Evolutionary conservation across 1,140 invertebrate species (phyloP).

Genomic region (Gyrodactylus salaris): DNA sequence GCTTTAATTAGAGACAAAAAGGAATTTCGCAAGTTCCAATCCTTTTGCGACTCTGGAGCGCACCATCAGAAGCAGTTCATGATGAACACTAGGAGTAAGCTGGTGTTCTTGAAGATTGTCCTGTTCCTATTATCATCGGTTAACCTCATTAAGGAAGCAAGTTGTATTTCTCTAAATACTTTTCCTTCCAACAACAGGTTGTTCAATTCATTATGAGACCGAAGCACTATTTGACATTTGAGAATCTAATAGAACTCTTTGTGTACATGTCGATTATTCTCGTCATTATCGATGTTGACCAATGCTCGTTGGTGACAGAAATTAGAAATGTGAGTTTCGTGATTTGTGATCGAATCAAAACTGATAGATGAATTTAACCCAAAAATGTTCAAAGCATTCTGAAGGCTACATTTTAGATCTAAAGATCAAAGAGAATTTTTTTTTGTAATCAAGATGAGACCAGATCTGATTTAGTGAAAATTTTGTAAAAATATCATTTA

Average conservation of each 20-base stretch:
- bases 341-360: background rate
- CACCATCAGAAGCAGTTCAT: no score
- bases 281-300: slow-evolving; percentile 20
- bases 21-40: no score
- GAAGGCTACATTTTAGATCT: no score
- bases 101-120: no score
- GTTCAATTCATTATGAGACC: slow-evolving; percentile 10
- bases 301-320: slow-evolving; percentile 18
- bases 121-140: no score
- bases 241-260: slow-evolving; percentile 24
- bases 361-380: background rate
- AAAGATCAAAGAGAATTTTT: background rate
- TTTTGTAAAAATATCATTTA: slow-evolving; percentile 2
- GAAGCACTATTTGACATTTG: slow-evolving; percentile 19
- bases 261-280: background rate
- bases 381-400: no score
- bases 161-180: no score
- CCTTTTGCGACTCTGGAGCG: no score
- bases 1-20: no score
- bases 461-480: slow-evolving; percentile 9
- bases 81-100: no score
- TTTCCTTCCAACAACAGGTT: no score
- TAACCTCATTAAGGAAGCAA: no score
- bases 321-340: slow-evolving; percentile 13
- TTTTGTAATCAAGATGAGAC: background rate